Evolutionary conservation across 2,888 invertebrate genomes (phyloP), one percentile per base, ranked within the genome.

Genomic region (Macaria notata): DNA sequence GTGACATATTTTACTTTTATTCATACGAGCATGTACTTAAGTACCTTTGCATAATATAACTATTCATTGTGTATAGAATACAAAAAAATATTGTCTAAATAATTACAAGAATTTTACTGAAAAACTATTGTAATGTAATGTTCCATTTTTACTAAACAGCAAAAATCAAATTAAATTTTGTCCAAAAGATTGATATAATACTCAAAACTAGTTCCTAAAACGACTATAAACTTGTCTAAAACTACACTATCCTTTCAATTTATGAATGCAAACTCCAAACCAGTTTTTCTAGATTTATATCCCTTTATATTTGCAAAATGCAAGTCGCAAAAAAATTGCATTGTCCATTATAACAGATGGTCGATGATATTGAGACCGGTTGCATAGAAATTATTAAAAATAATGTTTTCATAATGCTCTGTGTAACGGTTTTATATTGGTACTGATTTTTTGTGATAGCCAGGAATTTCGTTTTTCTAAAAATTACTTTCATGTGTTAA

Each of bases 341-440:
- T 80, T 85, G 83, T 84, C 64, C 46, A 71, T 70, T 68, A 71
- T 66, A 71, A 81, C 88, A 88, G 88, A 86, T 88, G 88, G 81
- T 70, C 72, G 70, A 69, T 66, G 63, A 71, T 69, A 75, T 73
- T 72, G 73, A 66, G 66, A 69, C 56, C 44, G 54, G 39, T 50
- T 62, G 4, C 4, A n/a, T n/a, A 41, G 67, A 68, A 72, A 68
- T 69, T 63, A 68, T 68, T 68, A 68, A 63, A 60, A 70, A 69
- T 9, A 29, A 9, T 43, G 45, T 38, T 31, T 68, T 67, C 56
- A 46, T 65, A 61, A 69, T 64, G 61, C 63, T 50, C 45, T 54
- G 43, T 61, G 31, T 73, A 78, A 78, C 78, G 75, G 75, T 71
- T 69, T 72, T 44, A 71, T 67, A 58, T 54, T 39, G n/a, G 29